phyloP scores from a whole-genome alignment of 37 sponge, comb jelly and placozoan genomes.

The Mnemiopsis leidyi region DNA sequence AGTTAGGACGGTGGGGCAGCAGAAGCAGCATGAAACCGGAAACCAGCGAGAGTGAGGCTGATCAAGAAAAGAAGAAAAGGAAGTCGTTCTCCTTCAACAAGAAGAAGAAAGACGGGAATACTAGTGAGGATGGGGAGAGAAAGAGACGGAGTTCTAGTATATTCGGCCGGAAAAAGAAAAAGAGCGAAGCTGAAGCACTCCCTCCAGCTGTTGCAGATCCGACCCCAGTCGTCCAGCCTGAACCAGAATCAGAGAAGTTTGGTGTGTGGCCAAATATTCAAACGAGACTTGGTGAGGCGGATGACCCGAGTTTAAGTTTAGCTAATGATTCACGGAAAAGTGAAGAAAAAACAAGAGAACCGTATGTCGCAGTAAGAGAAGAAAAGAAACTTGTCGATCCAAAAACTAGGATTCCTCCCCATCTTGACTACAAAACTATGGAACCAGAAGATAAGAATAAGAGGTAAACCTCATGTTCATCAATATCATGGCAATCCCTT shows the following conservation, averaged over 20 bases:
- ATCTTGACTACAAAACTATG: neutral
- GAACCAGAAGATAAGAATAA: neutral
- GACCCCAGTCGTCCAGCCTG: neutral
- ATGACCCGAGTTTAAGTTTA: neutral
- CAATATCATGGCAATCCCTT: no score
- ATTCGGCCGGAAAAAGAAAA: neutral
- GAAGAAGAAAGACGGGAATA: neutral
- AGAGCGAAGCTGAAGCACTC: neutral
- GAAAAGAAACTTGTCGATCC: neutral
- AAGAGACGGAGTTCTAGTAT: neutral
- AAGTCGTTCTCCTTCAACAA: neutral
- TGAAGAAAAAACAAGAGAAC: neutral
- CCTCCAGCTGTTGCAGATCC: neutral
- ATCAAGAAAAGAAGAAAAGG: neutral
- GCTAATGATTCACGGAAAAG: neutral
- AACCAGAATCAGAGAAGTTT: neutral
- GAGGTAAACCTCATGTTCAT: no score
- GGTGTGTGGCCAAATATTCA: neutral
- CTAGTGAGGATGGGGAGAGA: conserved; percentile 9
- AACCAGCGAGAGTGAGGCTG: conserved; percentile 40
- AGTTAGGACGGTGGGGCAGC: conserved; percentile 29
- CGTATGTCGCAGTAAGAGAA: neutral
- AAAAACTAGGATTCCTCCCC: neutral
- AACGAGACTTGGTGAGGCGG: neutral
- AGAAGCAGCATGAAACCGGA: neutral